A percentile compares a stretch with the other conserved stretches of the same genome.
Conservation (phyloP, 2,888 invertebrate genomes). For the Hypomecis atomaria region DNA sequence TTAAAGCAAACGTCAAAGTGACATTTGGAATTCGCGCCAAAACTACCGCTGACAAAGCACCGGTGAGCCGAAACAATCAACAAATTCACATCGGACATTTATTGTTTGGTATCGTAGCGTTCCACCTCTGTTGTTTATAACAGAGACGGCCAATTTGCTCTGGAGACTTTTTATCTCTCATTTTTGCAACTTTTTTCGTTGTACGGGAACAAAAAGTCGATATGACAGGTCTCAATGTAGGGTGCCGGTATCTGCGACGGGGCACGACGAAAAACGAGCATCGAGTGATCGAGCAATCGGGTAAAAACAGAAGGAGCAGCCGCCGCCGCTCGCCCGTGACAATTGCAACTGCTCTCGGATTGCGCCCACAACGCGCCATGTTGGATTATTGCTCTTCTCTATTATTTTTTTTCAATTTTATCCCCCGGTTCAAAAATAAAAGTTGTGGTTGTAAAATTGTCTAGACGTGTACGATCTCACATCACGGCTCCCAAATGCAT, state of each 20-base stretch:
- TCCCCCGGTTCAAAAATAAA: neutral
- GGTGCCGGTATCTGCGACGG: constrained; percentile 70
- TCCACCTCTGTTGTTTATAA: constrained; percentile 83
- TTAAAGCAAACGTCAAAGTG: constrained; percentile 65
- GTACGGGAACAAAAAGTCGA: constrained; percentile 78
- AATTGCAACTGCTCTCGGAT: constrained; percentile 79
- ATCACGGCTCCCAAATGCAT: too few relatives aligned
- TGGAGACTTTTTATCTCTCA: constrained; percentile 75
- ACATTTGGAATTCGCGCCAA: constrained; percentile 70
- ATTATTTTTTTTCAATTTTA: constrained; percentile 4
- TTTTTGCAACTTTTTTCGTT: constrained; percentile 71
- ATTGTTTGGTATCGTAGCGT: constrained; percentile 81
- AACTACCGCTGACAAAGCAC: constrained; percentile 74
- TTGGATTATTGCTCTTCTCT: constrained; percentile 73
- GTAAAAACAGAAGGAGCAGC: constrained; percentile 75
- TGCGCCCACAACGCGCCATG: constrained; percentile 73
- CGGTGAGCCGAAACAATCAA: constrained; percentile 77
- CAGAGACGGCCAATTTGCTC: constrained; percentile 83
- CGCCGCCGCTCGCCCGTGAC: constrained; percentile 71
- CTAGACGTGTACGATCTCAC: too few relatives aligned
- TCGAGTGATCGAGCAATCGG: constrained; percentile 78
- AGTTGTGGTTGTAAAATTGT: too few relatives aligned
- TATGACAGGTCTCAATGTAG: constrained; percentile 80
- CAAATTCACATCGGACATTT: constrained; percentile 81
- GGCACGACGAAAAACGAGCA: constrained; percentile 77